These are phyloP conservation scores for Syngnathus acus DNA, from an alignment of 2,797 vertebrate genomes.

Conservation along the genomic window DNA sequence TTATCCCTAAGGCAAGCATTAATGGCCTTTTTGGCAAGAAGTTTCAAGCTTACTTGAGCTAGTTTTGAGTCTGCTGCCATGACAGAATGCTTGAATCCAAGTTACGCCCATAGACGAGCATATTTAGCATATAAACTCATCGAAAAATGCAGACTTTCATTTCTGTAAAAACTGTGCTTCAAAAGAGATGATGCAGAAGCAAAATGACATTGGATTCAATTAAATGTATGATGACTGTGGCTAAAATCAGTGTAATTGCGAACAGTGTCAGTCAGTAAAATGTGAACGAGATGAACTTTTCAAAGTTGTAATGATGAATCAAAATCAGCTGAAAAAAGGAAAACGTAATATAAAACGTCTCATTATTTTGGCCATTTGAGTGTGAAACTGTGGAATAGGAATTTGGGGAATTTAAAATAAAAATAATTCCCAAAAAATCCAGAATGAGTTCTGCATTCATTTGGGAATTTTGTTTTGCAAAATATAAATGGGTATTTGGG, in stretches of 20 bases:
- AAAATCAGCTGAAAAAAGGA: not conserved
- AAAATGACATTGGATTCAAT: not conserved
- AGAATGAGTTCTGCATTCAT: not conserved
- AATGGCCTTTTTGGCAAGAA: slow-evolving; percentile 4
- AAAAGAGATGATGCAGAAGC: not conserved
- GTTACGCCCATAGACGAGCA: slow-evolving; percentile 16
- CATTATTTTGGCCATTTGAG: no score
- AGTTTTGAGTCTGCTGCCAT: slow-evolving; percentile 17
- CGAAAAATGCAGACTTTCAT: not conserved
- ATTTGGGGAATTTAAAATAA: not conserved
- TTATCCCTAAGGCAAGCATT: slow-evolving; percentile 12
- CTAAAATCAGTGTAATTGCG: not conserved
- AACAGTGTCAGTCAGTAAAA: not conserved
- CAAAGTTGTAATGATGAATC: not conserved
- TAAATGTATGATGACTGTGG: not conserved
- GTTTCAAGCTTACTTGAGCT: slow-evolving; percentile 12
- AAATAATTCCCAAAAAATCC: not conserved
- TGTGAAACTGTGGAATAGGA: no score
- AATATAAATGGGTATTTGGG: not conserved
- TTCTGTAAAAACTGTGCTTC: not conserved
- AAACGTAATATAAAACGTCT: not conserved
- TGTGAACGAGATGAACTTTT: not conserved
- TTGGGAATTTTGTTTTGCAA: not conserved
- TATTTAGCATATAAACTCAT: slow-evolving; percentile 34
- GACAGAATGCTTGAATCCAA: slow-evolving; percentile 16